These are phyloP conservation scores for Drosophila acutilabella DNA, from an alignment of 2,888 invertebrate species.

Conservation along the genomic window DNA sequence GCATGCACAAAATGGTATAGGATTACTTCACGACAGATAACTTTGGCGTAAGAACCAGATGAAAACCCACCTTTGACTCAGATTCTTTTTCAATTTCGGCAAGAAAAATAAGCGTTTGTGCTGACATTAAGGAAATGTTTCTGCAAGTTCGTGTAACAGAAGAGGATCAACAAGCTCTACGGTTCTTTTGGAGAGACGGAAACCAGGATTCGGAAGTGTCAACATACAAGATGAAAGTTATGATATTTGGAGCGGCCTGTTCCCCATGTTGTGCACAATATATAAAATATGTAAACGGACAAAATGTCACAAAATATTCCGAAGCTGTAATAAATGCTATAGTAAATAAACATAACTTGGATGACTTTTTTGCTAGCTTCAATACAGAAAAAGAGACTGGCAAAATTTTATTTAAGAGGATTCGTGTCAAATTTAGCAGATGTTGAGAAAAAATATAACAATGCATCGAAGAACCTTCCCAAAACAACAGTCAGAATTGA, in stretches of 20 bases:
- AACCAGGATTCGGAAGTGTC: background rate
- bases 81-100: background rate
- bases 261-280: slow-evolving; percentile 28
- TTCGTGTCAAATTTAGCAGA: slow-evolving; percentile 22
- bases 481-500: background rate
- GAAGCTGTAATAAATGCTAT: slow-evolving; percentile 10
- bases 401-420: slow-evolving; percentile 11
- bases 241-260: slow-evolving; percentile 18
- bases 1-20: too few relatives aligned
- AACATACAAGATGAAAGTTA: slow-evolving; percentile 2
- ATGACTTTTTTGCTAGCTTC: too few relatives aligned
- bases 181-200: slow-evolving; percentile 7
- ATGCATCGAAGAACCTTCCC: background rate
- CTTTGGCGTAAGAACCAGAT: background rate
- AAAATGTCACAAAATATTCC: slow-evolving; percentile 5
- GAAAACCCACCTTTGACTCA: background rate
- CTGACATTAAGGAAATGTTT: background rate
- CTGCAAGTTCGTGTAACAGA: background rate
- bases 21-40: background rate
- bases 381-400: background rate
- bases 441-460: slow-evolving; percentile 1
- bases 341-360: too few relatives aligned
- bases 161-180: background rate
- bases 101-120: background rate
- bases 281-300: slow-evolving; percentile 17